Conservation (phyloP, 2,888 invertebrate species). For the Stomorhina lunata region DNA sequence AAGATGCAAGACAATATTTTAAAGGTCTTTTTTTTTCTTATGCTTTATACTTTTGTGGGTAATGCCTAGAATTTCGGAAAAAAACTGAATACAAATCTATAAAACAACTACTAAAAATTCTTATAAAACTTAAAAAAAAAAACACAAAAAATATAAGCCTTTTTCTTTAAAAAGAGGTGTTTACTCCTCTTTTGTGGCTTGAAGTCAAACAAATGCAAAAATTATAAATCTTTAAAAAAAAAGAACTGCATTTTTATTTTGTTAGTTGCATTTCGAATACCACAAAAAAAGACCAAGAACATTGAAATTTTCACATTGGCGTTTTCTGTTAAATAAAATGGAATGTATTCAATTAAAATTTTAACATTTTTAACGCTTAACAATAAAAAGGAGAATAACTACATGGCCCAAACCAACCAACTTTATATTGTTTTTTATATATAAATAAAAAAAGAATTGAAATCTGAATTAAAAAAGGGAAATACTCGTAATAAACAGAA, state of each 20-base stretch:
- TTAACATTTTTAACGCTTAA: constrained; percentile 65
- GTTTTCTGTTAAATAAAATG: constrained; percentile 57
- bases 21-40: background rate
- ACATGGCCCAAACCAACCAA: background rate
- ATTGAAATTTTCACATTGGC: constrained; percentile 39
- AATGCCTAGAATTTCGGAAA: constrained; percentile 34
- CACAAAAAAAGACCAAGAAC: constrained; percentile 5
- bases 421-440: background rate
- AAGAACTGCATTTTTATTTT: constrained; percentile 8
- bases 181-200: constrained; percentile 55
- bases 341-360: constrained; percentile 66
- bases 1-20: constrained; percentile 29
- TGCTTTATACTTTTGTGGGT: background rate
- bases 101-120: constrained; percentile 33
- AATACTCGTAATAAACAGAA: constrained; percentile 15
- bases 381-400: constrained; percentile 44
- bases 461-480: constrained; percentile 27
- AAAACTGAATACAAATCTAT: constrained; percentile 5
- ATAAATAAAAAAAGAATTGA: constrained; percentile 4
- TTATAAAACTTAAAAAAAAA: background rate
- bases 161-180: constrained; percentile 63
- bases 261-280: constrained; percentile 5
- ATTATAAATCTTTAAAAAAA: constrained; percentile 56
- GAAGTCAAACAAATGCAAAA: constrained; percentile 62
- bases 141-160: background rate